Conservation (phyloP, 2,797 vertebrate genomes). For the Mus caroli region DNA sequence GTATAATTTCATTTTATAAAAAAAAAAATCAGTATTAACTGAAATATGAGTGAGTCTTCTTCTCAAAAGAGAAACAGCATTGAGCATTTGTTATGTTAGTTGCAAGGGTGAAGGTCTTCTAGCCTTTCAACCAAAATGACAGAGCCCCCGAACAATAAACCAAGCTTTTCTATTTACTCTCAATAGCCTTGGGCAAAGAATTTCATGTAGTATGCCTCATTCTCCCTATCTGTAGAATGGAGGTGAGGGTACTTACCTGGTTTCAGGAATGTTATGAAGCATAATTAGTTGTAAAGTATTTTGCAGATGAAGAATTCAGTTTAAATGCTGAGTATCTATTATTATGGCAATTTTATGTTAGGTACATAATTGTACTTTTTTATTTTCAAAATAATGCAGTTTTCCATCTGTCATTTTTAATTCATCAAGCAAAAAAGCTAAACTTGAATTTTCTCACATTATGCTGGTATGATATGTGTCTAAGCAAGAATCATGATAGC, state of each 20-base stretch:
- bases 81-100: neutral
- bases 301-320: conserved; percentile 67
- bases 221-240: conserved; percentile 79
- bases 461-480: conserved; percentile 69
- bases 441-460: conserved; percentile 66
- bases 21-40: conserved; percentile 25
- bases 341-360: conserved; percentile 73
- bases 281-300: conserved; percentile 77
- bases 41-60: conserved; percentile 3
- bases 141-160: neutral
- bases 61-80: conserved; percentile 42
- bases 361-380: conserved; percentile 63
- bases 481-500: conserved; percentile 67
- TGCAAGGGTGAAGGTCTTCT: conserved; percentile 1
- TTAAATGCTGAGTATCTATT: conserved; percentile 75
- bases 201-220: conserved; percentile 65
- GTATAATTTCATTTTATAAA: conserved; percentile 66
- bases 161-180: conserved; percentile 55
- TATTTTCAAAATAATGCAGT: conserved; percentile 74
- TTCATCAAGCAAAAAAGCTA: conserved; percentile 64
- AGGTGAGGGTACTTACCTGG: conserved; percentile 73
- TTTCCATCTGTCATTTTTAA: conserved; percentile 80
- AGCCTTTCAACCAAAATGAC: neutral
- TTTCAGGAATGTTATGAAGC: conserved; percentile 66
- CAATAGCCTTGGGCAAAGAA: conserved; percentile 71